Conservation (phyloP, 2,888 invertebrate genomes). For the Pristionchus entomophagus region DNA sequence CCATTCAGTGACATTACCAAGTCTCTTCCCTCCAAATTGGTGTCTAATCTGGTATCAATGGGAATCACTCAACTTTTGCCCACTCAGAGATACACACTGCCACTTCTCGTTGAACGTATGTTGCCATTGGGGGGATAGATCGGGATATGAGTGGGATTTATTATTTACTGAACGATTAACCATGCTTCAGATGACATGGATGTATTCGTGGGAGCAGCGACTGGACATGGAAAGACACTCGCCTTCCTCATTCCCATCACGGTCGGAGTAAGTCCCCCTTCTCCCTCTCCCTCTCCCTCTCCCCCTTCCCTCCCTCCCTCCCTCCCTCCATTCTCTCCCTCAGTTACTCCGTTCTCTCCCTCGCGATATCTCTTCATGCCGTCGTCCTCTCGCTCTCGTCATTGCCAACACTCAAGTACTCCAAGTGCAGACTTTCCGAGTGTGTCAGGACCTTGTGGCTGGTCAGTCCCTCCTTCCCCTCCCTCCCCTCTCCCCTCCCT, state of each 20-base stretch:
- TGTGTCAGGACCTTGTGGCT: background rate
- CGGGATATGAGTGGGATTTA: background rate
- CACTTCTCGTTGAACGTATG: slow-evolving; percentile 6
- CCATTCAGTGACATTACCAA: background rate
- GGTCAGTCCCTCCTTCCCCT: background rate
- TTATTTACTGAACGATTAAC: background rate
- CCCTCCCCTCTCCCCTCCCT: too few species aligned
- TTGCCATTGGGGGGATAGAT: background rate
- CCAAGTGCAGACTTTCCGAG: slow-evolving; percentile 15
- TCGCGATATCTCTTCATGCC: background rate
- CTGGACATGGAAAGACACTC: slow-evolving; percentile 46
- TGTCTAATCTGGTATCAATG: background rate
- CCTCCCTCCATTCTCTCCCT: background rate
- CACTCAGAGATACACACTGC: slow-evolving; percentile 40
- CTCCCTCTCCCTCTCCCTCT: background rate
- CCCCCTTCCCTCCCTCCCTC: background rate
- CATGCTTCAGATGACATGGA: slow-evolving; percentile 29
- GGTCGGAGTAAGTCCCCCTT: background rate
- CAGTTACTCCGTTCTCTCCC: background rate
- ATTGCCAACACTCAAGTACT: slow-evolving; percentile 43
- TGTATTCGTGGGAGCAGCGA: slow-evolving; percentile 30
- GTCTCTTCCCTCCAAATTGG: background rate
- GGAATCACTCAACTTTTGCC: background rate
- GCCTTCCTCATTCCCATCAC: slow-evolving; percentile 38
- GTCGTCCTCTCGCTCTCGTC: slow-evolving; percentile 32